Evolutionary conservation across 2,888 invertebrate species (phyloP).

Genomic region (Hemistola chrysoprasaria): DNA sequence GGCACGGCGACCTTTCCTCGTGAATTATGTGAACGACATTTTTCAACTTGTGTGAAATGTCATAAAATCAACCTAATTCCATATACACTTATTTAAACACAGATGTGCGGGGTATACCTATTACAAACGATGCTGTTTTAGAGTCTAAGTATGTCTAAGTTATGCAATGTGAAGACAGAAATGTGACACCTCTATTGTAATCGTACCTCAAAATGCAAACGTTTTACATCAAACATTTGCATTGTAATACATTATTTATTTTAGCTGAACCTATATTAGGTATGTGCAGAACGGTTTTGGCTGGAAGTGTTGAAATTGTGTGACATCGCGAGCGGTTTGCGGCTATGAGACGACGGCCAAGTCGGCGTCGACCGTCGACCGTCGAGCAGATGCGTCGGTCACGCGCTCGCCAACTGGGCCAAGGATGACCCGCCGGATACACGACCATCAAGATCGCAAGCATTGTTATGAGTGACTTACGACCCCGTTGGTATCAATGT

Average conservation of each 20-base stretch:
- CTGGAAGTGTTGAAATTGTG: conserved; percentile 39
- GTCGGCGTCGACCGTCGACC: conserved; percentile 34
- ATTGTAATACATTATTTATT: conserved; percentile 22
- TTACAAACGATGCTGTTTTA: conserved; percentile 12
- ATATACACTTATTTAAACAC: conserved; percentile 5
- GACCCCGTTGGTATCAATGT: conserved; percentile 25
- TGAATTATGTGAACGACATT: conserved; percentile 33
- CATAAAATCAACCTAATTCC: conserved; percentile 27
- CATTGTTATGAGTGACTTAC: conserved; percentile 33
- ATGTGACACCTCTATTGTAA: conserved; percentile 18
- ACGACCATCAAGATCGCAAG: conserved; percentile 35
- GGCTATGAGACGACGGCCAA: conserved; percentile 35
- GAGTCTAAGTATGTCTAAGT: conserved; percentile 4
- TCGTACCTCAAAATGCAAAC: conserved; percentile 14
- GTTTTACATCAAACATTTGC: conserved; percentile 27
- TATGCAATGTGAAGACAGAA: conserved; percentile 13
- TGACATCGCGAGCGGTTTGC: conserved; percentile 30
- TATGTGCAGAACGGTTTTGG: conserved; percentile 40
- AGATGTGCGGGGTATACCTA: not conserved
- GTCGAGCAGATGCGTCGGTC: conserved; percentile 56
- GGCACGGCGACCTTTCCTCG: conserved; percentile 49
- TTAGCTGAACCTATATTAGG: conserved; percentile 32
- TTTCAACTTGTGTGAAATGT: conserved; percentile 31
- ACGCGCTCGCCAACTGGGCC: conserved; percentile 63
- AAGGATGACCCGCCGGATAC: conserved; percentile 65